Base-by-base conservation (phyloP, 1,140 invertebrate species). In the Pissodes strobi region DNA sequence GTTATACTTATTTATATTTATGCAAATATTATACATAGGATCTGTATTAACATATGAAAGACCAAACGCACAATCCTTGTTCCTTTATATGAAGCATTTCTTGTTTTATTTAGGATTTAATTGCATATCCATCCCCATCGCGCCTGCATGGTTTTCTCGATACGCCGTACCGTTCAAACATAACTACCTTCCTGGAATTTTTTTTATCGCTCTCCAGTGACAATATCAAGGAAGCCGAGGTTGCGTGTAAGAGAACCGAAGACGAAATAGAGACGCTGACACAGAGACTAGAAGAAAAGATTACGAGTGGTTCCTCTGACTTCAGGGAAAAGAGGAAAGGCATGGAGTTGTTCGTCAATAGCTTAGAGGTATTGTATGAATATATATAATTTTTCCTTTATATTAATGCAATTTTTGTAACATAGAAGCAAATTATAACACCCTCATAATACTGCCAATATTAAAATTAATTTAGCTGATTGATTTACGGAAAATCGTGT, bases 301-400 rank as follows among this genome's bases (percentile, higher is more conserved):
- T 63, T 18, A 49, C 63, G n/a, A 60, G 55, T 15, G 46, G 64
- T 39, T 57, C 38, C n/a, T 21, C 49, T 9, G 65, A 74, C 66
- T 69, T 69, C 49, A 37, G 64, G 9, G 65, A 69, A 52, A 56
- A 71, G 15, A 66, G 69, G 25, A 67, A 68, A 67, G 67, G 48
- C 0, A 66, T 75, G 64, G 74, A 76, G 41, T 38, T 56, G 17
- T 61, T 71, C 19, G 74, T 75, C 19, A 74, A 76, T 67, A 53
- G 43, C 48, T 69, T 72, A 9, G 74, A 76, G 62, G 74, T 75
- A 57, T n/a, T n/a, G n/a, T n/a, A n/a, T n/a, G n/a, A n/a, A n/a
- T n/a, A n/a, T n/a, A n/a, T n/a, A n/a, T n/a, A n/a, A n/a, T n/a
- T n/a, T n/a, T n/a, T n/a, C n/a, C n/a, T n/a, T n/a, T n/a, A n/a